Evolutionary conservation across 2,888 invertebrate species (phyloP), one percentile per base, ranked within the genome.

Genomic region (Nephrotoma appendiculata): DNA sequence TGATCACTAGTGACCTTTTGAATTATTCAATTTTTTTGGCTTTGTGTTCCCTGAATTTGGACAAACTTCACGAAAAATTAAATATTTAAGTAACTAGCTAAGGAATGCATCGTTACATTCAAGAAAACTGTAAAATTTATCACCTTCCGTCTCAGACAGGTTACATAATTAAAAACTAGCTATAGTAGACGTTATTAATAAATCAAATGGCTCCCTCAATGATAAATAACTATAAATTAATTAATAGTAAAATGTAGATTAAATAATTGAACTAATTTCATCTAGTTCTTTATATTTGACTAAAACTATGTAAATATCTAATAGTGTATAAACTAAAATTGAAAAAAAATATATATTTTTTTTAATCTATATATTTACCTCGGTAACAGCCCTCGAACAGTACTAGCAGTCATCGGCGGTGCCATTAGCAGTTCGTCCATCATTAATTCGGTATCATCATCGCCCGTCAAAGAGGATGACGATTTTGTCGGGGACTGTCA

Each of bases 391-490:
- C 95, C 96, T 88, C 95, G 92, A 86, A 95, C 92, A 0, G 94
- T 94, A 84, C 95, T 95, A 88, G 95, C 95, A n/a, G 95, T 94
- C 89, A 95, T 95, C 0, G 95, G 95, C 0, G 95, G 95, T 7
- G 95, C 95, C 95, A 96, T 95, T 83, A 96, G 91, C 5, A 96
- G 93, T 89, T 96, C 96, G 89, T 96, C 96, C 96, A 96, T 96
- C 95, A 96, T 95, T 86, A 95, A 92, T 89, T 96, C 96, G 0
- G 95, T 95, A 87, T 96, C 96, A 89, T 96, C 96, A 88, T 95
- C 94, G 57, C 93, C 94, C 87, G 95, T 95, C 0, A 95, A 93
- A 11, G 94, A 94, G 83, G 94, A 94, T 52, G 94, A 94, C 42
- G 92, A 92, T 91, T 94, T 94, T 87, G 94, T 94, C 86, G 94